Conservation (phyloP, 2,888 invertebrate species). For the Exephanes ischioxanthus region DNA sequence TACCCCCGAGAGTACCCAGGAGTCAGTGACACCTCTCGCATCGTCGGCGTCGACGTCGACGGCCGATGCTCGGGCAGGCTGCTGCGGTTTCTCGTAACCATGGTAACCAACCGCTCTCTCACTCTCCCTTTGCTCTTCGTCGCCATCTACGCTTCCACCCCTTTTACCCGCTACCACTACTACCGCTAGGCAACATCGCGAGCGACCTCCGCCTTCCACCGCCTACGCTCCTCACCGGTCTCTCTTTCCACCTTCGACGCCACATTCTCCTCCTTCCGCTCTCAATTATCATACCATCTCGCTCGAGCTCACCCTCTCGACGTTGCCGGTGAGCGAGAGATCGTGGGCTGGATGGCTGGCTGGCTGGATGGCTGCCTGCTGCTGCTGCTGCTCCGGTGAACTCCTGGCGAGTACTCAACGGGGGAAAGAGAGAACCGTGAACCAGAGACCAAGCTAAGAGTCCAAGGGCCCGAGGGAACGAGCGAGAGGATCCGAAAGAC, state of each 20-base stretch:
- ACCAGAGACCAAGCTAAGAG: conserved; percentile 53
- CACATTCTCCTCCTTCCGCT: conserved; percentile 74
- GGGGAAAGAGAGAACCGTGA: conserved; percentile 61
- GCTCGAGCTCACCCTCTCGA: conserved; percentile 67
- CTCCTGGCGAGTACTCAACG: conserved; percentile 51
- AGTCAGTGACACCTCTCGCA: conserved; percentile 85
- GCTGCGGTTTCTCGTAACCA: conserved; percentile 84
- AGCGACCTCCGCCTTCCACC: conserved; percentile 72
- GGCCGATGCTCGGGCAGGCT: conserved; percentile 70
- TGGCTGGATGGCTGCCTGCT: conserved; percentile 26
- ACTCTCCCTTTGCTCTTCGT: conserved; percentile 69
- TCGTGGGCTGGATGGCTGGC: conserved; percentile 40
- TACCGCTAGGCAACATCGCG: conserved; percentile 66
- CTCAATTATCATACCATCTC: conserved; percentile 76
- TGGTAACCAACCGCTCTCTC: conserved; percentile 80
- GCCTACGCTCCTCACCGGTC: conserved; percentile 58
- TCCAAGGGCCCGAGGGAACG: conserved; percentile 43
- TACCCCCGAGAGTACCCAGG: conserved; percentile 74
- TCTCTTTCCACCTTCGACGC: conserved; percentile 59
- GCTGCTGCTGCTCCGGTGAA: conserved; percentile 61
- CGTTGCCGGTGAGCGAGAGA: conserved; percentile 52
- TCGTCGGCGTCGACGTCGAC: conserved; percentile 78
- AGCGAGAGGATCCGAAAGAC: conserved; percentile 53
- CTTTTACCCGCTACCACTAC: conserved; percentile 71
- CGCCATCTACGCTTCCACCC: conserved; percentile 70